Base-by-base conservation (phyloP, 2,888 invertebrate genomes). In the Drosophila melanocephala region DNA sequence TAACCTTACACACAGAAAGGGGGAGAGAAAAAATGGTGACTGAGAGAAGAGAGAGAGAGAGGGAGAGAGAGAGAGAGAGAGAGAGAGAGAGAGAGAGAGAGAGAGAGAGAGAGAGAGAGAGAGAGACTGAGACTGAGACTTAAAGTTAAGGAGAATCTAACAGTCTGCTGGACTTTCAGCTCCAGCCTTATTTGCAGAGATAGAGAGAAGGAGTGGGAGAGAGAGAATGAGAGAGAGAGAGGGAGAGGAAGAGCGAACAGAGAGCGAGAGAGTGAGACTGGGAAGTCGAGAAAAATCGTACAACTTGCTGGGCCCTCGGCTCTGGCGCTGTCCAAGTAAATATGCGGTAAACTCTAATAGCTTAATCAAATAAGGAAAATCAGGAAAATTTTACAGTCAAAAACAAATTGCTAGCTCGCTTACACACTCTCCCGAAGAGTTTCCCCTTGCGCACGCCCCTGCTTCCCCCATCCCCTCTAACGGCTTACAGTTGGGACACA, bases 351-450 rank as follows among this genome's bases (percentile, higher is more conserved):
- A 87, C 64, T 75, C 68, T 63, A 82, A 70, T 60, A 87, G 82
- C 82, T 77, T 87, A 86, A 89, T 89, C 84, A 86, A 89, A 89
- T 82, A 77, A 82, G n/a, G n/a, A 86, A 83, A 89, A 55, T 88
- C 73, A 68, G 75, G 71, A 75, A 85, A 83, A 87, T 83, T 75
- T 77, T 81, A 83, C 77, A 85, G 83, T 85, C 77, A 83, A 83
- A 83, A 80, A 84, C 75, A 87, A 85, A 55, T 81, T 88, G 88
- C 59, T 61, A 59, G 51, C 63, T 14, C 16, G n/a, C n/a, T 44
- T 3, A 4, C 22, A 14, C 14, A 26, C 16, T 22, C 22, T 22
- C 7, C 22, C 47, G 26, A 16, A 22, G 26, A 9, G 47, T 26
- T 22, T 22, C 12, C 44, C 42, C 22, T 14, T 44, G 22, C 44